Base-by-base conservation (phyloP, 2,113 vertebrate species). In the Vidua chalybeata region DNA sequence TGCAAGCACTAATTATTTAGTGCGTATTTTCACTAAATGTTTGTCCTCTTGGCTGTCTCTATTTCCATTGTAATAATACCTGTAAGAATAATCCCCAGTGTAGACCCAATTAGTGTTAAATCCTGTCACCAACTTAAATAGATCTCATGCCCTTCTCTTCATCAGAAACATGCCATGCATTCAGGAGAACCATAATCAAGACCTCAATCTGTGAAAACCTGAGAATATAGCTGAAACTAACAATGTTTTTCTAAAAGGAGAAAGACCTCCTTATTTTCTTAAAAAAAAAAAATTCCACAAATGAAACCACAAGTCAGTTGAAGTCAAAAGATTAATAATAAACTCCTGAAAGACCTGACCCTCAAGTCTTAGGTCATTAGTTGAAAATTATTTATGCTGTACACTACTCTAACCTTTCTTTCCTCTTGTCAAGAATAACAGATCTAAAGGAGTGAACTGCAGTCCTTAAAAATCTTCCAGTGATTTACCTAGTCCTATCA, bases 311-410 rank as follows among this genome's bases (percentile, higher is more conserved):
- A 87, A 92, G 62, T 89, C 76, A 41, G 55, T 11, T 78, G 45
- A 83, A 91, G 87, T 84, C 37, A 87, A 62, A 67, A 87, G 63
- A 91, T 95, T 91, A 85, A 67, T 93, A 96, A 89, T 41, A 91
- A 95, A 87, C 33, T 33, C 69, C 64, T 75, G 41, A 31, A 84
- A 92, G 87, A 49, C 59, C 85, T 96, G 78, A 94, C 88, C 91
- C 51, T 92, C 68, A 79, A 82, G 63, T 80, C 95, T 88, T 73
- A 93, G 93, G 75, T 92, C 81, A 86, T 91, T 88, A 87, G 69
- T 22, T 94, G 75, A 74, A 81, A 96, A 94, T 96, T 96, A 95
- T 88, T 96, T 96, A 93, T 95, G 68, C 75, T 43, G 31, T 81
- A 69, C 43, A 28, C 39, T 84, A 20, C 37, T 46, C 16, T 82